These are phyloP conservation scores for Microctonus brassicae DNA, from an alignment of 2,888 invertebrate genomes.

Conservation along the genomic window DNA sequence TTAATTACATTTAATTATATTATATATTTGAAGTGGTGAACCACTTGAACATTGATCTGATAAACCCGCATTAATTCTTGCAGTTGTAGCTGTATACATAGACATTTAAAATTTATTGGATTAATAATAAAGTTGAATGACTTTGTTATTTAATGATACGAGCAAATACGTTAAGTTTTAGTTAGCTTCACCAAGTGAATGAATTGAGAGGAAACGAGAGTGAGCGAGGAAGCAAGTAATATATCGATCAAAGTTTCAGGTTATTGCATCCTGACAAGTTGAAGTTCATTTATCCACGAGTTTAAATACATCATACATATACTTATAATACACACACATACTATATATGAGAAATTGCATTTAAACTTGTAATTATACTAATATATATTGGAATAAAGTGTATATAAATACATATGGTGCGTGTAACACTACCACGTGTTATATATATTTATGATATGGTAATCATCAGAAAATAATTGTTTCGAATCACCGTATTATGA, in stretches of 20 bases:
- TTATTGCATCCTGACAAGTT: conserved; percentile 29
- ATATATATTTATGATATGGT: not conserved
- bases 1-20: not conserved
- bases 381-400: not conserved
- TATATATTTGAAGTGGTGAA: not conserved
- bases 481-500: not conserved
- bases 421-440: not conserved
- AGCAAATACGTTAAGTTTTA: not conserved
- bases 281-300: not conserved
- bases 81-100: not conserved
- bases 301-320: not conserved
- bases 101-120: conserved; percentile 8
- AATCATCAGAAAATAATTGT: not conserved
- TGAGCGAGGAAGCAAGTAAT: not conserved
- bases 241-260: conserved; percentile 36
- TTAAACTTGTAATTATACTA: not conserved
- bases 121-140: not conserved
- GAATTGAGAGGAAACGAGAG: not conserved
- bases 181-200: not conserved
- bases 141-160: not conserved
- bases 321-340: not conserved
- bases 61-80: not conserved
- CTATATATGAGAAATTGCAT: not conserved
- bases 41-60: conserved; percentile 1
- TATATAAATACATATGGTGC: not conserved